These are phyloP conservation scores for Parapristionchus giblindavisi DNA, from an alignment of 2,888 invertebrate genomes.

Conservation along the genomic window DNA sequence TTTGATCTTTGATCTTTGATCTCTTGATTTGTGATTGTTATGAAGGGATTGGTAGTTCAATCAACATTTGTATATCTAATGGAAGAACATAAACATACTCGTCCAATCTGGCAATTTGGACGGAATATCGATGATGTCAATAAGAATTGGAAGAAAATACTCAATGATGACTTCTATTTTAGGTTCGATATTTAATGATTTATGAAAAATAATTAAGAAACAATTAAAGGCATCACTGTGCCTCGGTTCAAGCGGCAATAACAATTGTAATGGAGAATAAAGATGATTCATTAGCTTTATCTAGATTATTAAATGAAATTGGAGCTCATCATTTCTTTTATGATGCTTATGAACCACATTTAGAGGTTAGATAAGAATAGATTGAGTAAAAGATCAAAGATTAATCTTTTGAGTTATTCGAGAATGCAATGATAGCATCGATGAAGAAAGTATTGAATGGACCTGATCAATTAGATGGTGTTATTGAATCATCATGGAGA, in stretches of 20 bases:
- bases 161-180: slow-evolving; percentile 61
- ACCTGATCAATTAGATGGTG: slow-evolving; percentile 55
- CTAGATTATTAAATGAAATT: slow-evolving; percentile 61
- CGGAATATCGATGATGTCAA: slow-evolving; percentile 51
- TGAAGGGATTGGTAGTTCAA: slow-evolving; percentile 45
- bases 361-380: slow-evolving; percentile 50
- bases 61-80: slow-evolving; percentile 60
- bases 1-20: no score
- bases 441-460: slow-evolving; percentile 44
- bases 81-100: slow-evolving; percentile 59
- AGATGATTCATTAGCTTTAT: slow-evolving; percentile 54
- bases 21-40: neutral
- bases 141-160: slow-evolving; percentile 53
- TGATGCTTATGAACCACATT: slow-evolving; percentile 66
- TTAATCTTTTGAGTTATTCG: slow-evolving; percentile 40
- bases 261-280: slow-evolving; percentile 67
- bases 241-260: slow-evolving; percentile 63
- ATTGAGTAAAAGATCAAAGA: neutral
- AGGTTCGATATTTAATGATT: no score
- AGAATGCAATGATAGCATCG: slow-evolving; percentile 37
- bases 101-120: slow-evolving; percentile 66
- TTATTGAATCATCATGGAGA: slow-evolving; percentile 61
- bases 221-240: slow-evolving; percentile 63
- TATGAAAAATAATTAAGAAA: no score
- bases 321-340: slow-evolving; percentile 69